Evolutionary conservation across 2,113 vertebrate species (phyloP).

Genomic region (Rhagologus leucostigma): DNA sequence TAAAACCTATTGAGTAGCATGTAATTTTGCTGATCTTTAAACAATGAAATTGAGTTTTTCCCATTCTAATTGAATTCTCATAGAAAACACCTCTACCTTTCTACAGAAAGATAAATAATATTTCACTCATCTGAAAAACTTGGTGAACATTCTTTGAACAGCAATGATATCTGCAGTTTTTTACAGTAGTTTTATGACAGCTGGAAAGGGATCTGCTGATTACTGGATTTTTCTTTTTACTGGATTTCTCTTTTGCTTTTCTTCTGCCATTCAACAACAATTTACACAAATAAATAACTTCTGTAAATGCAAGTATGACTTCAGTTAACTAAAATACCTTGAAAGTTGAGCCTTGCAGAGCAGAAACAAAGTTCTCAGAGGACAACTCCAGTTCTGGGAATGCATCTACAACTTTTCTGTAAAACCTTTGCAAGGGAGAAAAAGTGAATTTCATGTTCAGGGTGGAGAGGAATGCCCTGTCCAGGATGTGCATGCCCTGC

Average conservation of each 20-base stretch:
- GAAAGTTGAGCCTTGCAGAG: not conserved
- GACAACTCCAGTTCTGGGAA: not conserved
- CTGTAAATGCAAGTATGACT: rapidly evolving
- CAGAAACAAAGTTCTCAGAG: not conserved
- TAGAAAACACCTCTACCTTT: not conserved
- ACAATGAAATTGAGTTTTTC: not conserved
- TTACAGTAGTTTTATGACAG: not conserved
- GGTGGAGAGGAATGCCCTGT: not conserved
- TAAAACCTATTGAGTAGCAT: not conserved
- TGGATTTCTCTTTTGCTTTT: not conserved
- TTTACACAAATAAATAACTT: not conserved
- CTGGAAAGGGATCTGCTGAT: not conserved
- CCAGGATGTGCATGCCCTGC: not conserved
- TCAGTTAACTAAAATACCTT: not conserved
- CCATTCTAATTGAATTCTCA: not conserved
- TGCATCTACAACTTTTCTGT: not conserved
- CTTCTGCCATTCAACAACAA: not conserved
- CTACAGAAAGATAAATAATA: not conserved
- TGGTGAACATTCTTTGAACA: not conserved
- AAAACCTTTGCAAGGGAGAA: not conserved
- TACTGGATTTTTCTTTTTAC: not conserved
- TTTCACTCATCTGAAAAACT: not conserved
- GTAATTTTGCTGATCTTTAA: not conserved
- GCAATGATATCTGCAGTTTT: not conserved
- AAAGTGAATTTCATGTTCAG: not conserved